A percentile compares a stretch with the other conserved stretches of the same genome.
phyloP scores from a whole-genome alignment of 2,888 invertebrate species.

The Xestobium rufovillosum region DNA sequence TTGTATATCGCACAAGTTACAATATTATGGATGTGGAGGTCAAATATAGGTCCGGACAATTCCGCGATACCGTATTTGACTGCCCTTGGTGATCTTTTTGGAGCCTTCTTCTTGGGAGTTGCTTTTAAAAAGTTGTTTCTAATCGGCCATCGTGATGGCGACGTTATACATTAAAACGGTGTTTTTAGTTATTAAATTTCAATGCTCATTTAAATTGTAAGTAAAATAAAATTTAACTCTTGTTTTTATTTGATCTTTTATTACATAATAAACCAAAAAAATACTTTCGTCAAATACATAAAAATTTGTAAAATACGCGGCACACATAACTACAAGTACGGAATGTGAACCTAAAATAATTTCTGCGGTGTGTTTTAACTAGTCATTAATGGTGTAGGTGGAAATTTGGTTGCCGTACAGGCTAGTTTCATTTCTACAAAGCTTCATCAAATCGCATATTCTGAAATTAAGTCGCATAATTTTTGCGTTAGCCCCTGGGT shows the following conservation, averaged over 20 bases:
- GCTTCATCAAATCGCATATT: slow-evolving; percentile 55
- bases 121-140: slow-evolving; percentile 67
- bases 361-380: slow-evolving; percentile 91
- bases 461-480: slow-evolving; percentile 46
- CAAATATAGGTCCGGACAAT: slow-evolving; percentile 79
- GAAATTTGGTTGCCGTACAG: slow-evolving; percentile 87
- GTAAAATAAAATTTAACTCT: too few relatives aligned
- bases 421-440: slow-evolving; percentile 82
- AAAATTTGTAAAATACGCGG: too few relatives aligned
- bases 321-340: too few relatives aligned
- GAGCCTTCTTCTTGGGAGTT: slow-evolving; percentile 67
- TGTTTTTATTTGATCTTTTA: too few relatives aligned
- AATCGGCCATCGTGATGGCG: slow-evolving; percentile 68
- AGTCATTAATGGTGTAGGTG: slow-evolving; percentile 88
- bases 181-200: too few relatives aligned
- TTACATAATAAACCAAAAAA: too few relatives aligned
- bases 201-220: too few relatives aligned
- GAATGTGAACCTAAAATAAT: too few relatives aligned
- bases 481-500: slow-evolving; percentile 50
- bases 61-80: slow-evolving; percentile 86
- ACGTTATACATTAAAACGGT: slow-evolving; percentile 63
- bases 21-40: slow-evolving; percentile 76
- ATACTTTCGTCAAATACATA: too few relatives aligned
- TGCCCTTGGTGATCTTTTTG: slow-evolving; percentile 81
- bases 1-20: slow-evolving; percentile 74